These are phyloP conservation scores for Plestiodon gilberti DNA, from an alignment of 2,113 vertebrate species.

Conservation along the genomic window DNA sequence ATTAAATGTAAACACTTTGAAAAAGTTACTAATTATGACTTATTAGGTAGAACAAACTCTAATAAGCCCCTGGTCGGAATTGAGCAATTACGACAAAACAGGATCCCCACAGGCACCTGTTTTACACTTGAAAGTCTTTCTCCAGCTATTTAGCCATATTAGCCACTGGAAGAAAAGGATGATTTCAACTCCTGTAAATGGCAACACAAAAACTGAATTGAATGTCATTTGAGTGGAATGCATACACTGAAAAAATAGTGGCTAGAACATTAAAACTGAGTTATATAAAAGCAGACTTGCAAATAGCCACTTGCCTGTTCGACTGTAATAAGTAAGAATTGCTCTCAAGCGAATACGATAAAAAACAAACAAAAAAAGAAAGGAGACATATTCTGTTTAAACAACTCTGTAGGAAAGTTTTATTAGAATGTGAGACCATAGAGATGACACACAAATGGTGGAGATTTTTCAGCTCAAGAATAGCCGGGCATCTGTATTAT, in stretches of 20 bases:
- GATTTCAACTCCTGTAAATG: constrained; percentile 14
- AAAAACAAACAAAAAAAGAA: not conserved
- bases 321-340: no score
- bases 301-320: not conserved
- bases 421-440: not conserved
- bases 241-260: not conserved
- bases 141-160: constrained; percentile 29
- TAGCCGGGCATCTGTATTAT: not conserved
- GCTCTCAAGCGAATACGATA: not conserved
- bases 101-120: constrained; percentile 45
- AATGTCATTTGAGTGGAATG: not conserved
- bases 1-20: constrained; percentile 40
- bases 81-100: constrained; percentile 39
- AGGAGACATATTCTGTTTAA: not conserved
- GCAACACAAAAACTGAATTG: constrained; percentile 9
- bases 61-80: constrained; percentile 46
- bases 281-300: not conserved
- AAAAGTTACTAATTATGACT: constrained; percentile 52
- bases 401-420: not conserved
- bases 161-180: constrained; percentile 19
- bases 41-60: constrained; percentile 43
- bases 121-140: constrained; percentile 57
- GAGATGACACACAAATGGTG: not conserved
- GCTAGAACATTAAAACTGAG: not conserved
- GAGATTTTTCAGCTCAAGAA: not conserved